Base-by-base conservation (phyloP, 1,140 invertebrate species). In the Cephus cinctus region DNA sequence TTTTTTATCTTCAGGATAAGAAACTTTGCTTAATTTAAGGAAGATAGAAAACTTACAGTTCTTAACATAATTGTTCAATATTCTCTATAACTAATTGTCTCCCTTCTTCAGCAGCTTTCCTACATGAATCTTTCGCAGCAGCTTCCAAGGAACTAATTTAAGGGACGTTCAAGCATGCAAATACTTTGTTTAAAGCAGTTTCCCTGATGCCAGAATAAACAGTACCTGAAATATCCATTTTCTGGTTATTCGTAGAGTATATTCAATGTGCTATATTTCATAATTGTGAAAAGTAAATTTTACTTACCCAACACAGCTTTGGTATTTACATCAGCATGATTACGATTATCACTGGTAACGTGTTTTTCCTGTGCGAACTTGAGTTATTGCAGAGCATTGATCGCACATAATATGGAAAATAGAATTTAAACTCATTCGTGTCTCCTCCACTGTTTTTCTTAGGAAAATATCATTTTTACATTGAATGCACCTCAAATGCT, bases 1-100 rank as follows among this genome's bases (percentile, higher is more conserved):
- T n/a, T n/a, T n/a, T n/a, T n/a, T n/a, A n/a, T n/a, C n/a, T n/a
- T n/a, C n/a, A n/a, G n/a, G n/a, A n/a, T n/a, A n/a, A n/a, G n/a
- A n/a, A n/a, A n/a, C n/a, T n/a, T n/a, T n/a, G n/a, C n/a, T n/a
- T n/a, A n/a, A n/a, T n/a, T n/a, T n/a, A n/a, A n/a, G n/a, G n/a
- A n/a, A n/a, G n/a, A n/a, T n/a, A n/a, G n/a, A n/a, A 22, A 16
- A 45, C 31, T 53, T 39, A 53, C 45, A 53, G 44, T 32, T 53
- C 36, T 42, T 54, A 2, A 8, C 23, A 43, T 41, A 49, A 41
- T 34, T 54, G 4, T 34, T 46, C 27, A 27, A 47, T 43, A 35
- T 46, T 42, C 0, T 47, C 15, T 42, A 50, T 32, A 46, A 54
- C 47, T 39, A 50, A 38, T 32, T 19, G 38, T 34, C 42, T 34